phyloP scores from a whole-genome alignment of 1,140 invertebrate species.

The Ridgeia piscesae region DNA sequence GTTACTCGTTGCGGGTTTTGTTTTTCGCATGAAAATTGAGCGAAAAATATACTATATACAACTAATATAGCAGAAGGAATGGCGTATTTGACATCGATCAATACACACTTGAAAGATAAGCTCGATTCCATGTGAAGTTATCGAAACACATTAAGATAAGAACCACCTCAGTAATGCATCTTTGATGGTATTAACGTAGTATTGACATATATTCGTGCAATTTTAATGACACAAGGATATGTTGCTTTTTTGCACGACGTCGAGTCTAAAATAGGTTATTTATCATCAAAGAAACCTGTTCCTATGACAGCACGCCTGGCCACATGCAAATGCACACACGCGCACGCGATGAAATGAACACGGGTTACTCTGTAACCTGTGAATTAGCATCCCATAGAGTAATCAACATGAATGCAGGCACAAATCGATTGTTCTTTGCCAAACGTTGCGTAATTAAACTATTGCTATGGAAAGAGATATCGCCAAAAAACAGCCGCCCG shows the following conservation, averaged over 20 bases:
- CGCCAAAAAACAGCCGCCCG: background rate
- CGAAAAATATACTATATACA: background rate
- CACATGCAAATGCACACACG: background rate
- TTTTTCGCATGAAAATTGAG: background rate
- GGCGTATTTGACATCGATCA: background rate
- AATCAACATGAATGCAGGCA: background rate
- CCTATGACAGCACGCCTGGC: background rate
- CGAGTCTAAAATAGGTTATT: background rate
- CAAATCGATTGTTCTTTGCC: background rate
- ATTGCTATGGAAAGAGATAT: background rate
- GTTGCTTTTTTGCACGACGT: background rate
- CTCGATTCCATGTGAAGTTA: background rate
- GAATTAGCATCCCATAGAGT: background rate
- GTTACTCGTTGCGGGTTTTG: background rate
- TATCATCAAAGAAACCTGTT: background rate
- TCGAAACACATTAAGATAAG: background rate
- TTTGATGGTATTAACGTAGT: background rate
- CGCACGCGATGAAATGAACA: background rate
- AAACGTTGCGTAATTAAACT: background rate
- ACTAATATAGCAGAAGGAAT: background rate
- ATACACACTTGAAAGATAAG: background rate
- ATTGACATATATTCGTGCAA: background rate
- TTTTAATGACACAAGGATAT: background rate
- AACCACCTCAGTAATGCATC: background rate
- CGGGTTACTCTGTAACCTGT: background rate